Base-by-base conservation (phyloP, 1,140 invertebrate genomes). In the Heterodera carotae region DNA sequence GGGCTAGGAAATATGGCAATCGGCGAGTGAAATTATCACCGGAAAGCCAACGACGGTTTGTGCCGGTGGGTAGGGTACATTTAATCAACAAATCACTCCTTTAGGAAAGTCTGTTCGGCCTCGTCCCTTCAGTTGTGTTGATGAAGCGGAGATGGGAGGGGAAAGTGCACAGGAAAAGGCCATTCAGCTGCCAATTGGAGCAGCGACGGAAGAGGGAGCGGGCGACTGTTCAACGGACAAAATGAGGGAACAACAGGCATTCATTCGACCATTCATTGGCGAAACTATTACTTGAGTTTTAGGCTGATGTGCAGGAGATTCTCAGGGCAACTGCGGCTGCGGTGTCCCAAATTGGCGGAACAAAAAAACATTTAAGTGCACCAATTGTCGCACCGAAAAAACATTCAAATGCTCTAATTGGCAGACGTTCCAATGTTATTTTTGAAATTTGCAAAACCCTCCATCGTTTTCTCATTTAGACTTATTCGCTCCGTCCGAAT, bases 261-360 rank as follows among this genome's bases (percentile, higher is more conserved):
- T 43, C 34, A 3, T 25, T 34, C 48, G 25, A 59, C 31, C 27
- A 56, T n/a, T 36, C 31, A 36, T 22, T 74, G 39, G 33, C 6
- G 48, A 53, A 53, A 12, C 48, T 18, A 53, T n/a, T n/a, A n/a
- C n/a, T n/a, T n/a, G n/a, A 39, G 10, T 6, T 53, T 53, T 22
- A 74, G 53, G 71, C 71, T 15, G 56, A 74, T 64, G 71, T 74
- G 5, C 71, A 74, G 18, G 71, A 74, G 25, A 74, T 74, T 18
- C 15, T 74, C 27, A 74, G 39, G 39, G 71, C 71, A 3, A 33
- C 71, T 1, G 71, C 71, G 27, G 56, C 43, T 6, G 76, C 53
- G 33, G 74, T 59, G 31, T 69, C 53, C 73, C 68, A 67, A 69
- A 18, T 69, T 71, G 33, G 75, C 36, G 39, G 62, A 18, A 5